phyloP scores from a whole-genome alignment of 2,797 vertebrate genomes.

The Rhincodon typus region DNA sequence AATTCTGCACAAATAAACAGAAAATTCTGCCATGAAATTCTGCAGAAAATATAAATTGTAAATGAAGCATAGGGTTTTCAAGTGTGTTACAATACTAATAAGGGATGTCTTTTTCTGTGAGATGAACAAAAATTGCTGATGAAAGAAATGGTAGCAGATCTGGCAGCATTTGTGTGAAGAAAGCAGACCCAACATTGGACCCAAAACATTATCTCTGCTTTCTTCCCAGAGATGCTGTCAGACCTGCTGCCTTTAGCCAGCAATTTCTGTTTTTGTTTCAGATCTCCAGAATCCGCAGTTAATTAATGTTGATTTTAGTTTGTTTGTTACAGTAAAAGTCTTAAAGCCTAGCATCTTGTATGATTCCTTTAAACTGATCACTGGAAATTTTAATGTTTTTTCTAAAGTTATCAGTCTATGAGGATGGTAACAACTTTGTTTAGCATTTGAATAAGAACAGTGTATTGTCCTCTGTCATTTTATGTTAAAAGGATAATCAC shows the following conservation, averaged over 20 bases:
- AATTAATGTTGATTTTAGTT: background rate
- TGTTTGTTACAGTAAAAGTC: background rate
- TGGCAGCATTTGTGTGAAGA: too few relatives aligned
- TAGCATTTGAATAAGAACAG: background rate
- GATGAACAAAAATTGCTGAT: too few relatives aligned
- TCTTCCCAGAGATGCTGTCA: too few relatives aligned
- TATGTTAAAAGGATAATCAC: background rate
- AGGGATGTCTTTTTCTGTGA: background rate
- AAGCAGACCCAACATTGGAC: too few relatives aligned
- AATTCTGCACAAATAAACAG: too few relatives aligned
- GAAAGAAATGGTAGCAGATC: too few relatives aligned
- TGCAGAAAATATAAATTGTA: background rate
- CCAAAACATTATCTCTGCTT: too few relatives aligned
- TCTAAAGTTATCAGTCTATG: background rate
- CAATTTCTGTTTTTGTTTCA: too few relatives aligned
- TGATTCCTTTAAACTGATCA: background rate
- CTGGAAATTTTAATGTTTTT: background rate
- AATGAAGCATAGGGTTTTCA: background rate
- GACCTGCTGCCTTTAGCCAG: too few relatives aligned
- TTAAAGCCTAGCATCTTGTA: background rate
- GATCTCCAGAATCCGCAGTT: too few relatives aligned
- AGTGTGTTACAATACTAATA: background rate
- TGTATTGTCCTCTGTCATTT: background rate
- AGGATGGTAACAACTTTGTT: background rate
- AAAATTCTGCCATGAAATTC: background rate